Evolutionary conservation across 2,797 vertebrate species (phyloP), one percentile per base, ranked within the genome.

Genomic region (Alca torda): DNA sequence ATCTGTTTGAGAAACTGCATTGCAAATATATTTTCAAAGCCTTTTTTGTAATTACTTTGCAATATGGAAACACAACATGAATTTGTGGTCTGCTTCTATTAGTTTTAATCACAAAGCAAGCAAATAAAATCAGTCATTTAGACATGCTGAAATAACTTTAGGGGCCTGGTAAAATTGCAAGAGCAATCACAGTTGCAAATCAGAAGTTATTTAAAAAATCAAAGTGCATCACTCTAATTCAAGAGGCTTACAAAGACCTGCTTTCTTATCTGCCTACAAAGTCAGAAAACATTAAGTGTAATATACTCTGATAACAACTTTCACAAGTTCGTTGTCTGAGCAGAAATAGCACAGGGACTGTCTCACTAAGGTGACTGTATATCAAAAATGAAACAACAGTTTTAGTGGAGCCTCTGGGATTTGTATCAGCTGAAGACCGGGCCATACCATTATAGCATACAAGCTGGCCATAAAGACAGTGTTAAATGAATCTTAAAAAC

Each of bases 11-110:
- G 82, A 83, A 83, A 84, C 61, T 86, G 76, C 65, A 63, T 65
- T 91, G 85, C 83, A 90, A 93, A 95, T 87, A 46, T 35, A 60
- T 77, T 93, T 88, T 90, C 86, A 95, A 94, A 92, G 92, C 63
- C 63, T 79, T 43, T 46, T 78, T n/a, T 76, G 84, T 79, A 90
- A 67, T 94, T 95, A 69, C 28, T 70, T 35, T 67, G 26, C 77
- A 94, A 37, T 79, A 85, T 70, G 54, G 75, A 92, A 94, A 83
- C 84, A 77, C 79, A 89, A 64, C 61, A 72, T 88, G 89, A 91
- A 75, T 77, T 59, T 93, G 76, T 93, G 87, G 65, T 86, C 82
- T 92, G 73, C 30, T 70, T 39, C 68, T 46, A 65, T 69, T 87
- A 87, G 63, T 67, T 90, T 94, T 84, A 90, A 89, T 94, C 86